Conservation (phyloP, 2,888 invertebrate species). For the Acrobasis suavella region DNA sequence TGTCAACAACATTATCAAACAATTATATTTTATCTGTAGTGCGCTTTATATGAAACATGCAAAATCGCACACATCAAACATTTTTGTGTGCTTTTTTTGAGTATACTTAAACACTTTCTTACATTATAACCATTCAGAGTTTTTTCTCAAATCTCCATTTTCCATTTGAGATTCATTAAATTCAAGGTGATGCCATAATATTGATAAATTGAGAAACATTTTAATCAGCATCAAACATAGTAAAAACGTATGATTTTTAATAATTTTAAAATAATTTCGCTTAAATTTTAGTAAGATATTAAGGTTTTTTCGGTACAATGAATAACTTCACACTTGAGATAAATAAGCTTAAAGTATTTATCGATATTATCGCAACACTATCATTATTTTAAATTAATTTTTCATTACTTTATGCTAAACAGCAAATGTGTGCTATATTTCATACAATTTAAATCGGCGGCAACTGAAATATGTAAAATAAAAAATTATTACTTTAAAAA, state of each 20-base stretch:
- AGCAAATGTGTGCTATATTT: background rate
- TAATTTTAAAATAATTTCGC: background rate
- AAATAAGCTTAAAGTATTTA: background rate
- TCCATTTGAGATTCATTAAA: background rate
- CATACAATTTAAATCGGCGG: background rate
- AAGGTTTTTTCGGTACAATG: background rate
- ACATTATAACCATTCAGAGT: slow-evolving; percentile 9
- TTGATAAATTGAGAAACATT: background rate
- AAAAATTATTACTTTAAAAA: background rate
- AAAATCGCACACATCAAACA: slow-evolving; percentile 26
- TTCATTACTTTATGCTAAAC: slow-evolving; percentile 1
- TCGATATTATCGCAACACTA: slow-evolving; percentile 13
- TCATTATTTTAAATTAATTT: background rate
- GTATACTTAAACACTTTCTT: slow-evolving; percentile 13
- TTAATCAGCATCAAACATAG: background rate
- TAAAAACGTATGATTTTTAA: background rate
- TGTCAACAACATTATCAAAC: slow-evolving; percentile 71
- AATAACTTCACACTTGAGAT: background rate
- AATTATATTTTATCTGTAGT: slow-evolving; percentile 41
- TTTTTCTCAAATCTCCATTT: slow-evolving; percentile 6
- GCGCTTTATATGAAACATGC: slow-evolving; percentile 27
- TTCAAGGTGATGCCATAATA: background rate
- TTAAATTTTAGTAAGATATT: background rate
- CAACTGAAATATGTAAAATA: background rate
- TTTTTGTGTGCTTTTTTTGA: slow-evolving; percentile 19